phyloP scores from a whole-genome alignment of 1,140 invertebrate genomes.

The Vollenhovia emeryi region DNA sequence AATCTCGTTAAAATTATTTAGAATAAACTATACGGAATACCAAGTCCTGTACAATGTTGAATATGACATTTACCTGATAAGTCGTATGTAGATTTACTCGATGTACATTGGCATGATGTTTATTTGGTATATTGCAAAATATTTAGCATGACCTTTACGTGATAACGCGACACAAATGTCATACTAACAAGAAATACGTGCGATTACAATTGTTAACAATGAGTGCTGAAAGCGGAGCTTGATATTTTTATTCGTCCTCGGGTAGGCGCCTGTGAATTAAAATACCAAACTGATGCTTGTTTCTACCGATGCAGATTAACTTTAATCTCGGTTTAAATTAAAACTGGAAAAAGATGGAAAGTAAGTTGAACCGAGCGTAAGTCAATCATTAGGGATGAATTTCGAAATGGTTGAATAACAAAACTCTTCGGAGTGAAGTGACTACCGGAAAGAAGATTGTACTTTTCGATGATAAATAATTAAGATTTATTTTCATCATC shows the following conservation, averaged over 20 bases:
- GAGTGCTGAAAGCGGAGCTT: neutral
- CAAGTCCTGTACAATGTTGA: too few species aligned
- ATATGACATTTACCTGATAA: neutral
- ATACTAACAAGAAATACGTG: neutral
- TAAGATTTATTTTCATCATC: slow-evolving; percentile 74
- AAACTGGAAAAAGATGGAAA: too few species aligned
- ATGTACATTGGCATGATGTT: neutral
- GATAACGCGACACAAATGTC: neutral
- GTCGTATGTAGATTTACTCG: too few species aligned
- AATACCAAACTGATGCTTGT: too few species aligned
- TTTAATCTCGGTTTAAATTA: too few species aligned
- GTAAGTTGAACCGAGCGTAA: neutral
- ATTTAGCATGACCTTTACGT: neutral
- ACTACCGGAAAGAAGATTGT: neutral
- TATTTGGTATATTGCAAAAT: neutral
- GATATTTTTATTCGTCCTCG: neutral
- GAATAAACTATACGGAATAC: too few species aligned
- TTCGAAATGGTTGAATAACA: neutral
- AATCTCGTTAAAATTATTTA: neutral
- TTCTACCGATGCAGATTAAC: too few species aligned
- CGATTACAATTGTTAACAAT: neutral
- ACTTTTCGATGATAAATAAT: slow-evolving; percentile 77
- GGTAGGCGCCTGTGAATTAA: neutral
- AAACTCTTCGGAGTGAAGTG: neutral
- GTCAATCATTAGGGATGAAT: neutral